A percentile compares a stretch with the other conserved stretches of the same genome.
phyloP scores from a whole-genome alignment of 2,888 invertebrate genomes.

The Encarsia formosa region DNA sequence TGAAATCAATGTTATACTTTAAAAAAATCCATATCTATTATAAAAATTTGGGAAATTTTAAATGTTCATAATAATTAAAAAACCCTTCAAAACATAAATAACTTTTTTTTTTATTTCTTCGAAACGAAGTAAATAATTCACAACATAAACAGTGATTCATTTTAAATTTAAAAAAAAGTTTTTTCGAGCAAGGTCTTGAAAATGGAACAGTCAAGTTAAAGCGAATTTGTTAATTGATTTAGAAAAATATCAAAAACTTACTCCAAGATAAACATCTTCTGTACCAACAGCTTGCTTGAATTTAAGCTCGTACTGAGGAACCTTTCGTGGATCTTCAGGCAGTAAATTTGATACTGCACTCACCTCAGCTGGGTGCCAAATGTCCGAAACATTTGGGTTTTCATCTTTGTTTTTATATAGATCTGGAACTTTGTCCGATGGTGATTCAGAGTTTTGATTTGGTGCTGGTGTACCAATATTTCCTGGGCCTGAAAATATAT shows the following conservation, averaged over 20 bases:
- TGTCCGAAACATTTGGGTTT: conserved; percentile 37
- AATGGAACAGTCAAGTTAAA: too few relatives aligned
- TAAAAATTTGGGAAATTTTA: too few relatives aligned
- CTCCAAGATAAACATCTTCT: conserved; percentile 82
- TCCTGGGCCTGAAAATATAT: conserved; percentile 52
- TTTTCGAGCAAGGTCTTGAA: too few relatives aligned
- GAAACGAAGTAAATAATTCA: too few relatives aligned
- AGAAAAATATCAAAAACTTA: too few relatives aligned
- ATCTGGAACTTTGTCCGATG: background rate
- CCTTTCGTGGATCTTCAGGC: conserved; percentile 58
- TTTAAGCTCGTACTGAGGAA: conserved; percentile 72
- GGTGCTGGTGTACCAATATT: conserved; percentile 44
- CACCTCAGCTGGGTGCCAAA: conserved; percentile 45
- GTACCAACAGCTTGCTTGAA: conserved; percentile 82
- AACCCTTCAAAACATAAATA: background rate
- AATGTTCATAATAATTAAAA: too few relatives aligned
- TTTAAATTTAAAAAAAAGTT: too few relatives aligned
- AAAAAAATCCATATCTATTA: too few relatives aligned
- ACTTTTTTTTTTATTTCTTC: too few relatives aligned
- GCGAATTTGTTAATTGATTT: too few relatives aligned
- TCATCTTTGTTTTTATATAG: background rate
- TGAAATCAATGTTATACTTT: too few relatives aligned
- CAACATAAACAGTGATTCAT: too few relatives aligned
- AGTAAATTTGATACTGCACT: conserved; percentile 16
- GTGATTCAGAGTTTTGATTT: background rate